Conservation (phyloP, 1,140 invertebrate genomes). For the Eupeodes corollae region DNA sequence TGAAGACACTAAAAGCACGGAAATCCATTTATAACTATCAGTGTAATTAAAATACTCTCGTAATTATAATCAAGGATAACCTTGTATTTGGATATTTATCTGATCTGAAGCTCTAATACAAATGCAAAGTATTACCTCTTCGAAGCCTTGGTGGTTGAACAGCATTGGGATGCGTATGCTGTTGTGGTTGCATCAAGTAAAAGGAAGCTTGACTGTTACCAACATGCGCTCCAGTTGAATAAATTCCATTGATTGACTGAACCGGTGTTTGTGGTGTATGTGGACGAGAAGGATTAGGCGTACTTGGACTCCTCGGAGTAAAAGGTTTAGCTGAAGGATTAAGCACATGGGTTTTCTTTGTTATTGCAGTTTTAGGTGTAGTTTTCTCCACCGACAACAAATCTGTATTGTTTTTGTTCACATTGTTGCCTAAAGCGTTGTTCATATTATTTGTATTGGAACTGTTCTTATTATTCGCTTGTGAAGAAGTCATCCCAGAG, state of each 20-base stretch:
- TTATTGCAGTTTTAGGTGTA: conserved; percentile 40
- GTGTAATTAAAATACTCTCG: too few species aligned
- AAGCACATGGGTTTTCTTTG: conserved; percentile 35
- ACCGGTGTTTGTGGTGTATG: conserved; percentile 76
- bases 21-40: not conserved
- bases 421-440: conserved; percentile 6
- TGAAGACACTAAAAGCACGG: not conserved
- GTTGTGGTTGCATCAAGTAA: conserved; percentile 41
- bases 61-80: too few species aligned
- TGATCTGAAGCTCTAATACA: too few species aligned
- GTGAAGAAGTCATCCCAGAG: conserved; percentile 15
- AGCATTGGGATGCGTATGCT: conserved; percentile 40
- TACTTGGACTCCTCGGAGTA: conserved; percentile 60
- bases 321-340: conserved; percentile 80
- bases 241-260: conserved; percentile 35
- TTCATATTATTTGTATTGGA: not conserved
- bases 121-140: conserved; percentile 8
- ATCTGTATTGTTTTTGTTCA: conserved; percentile 2
- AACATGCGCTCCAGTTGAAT: conserved; percentile 22
- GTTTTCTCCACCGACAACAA: conserved; percentile 30
- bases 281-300: conserved; percentile 51
- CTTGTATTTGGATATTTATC: too few species aligned
- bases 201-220: conserved; percentile 18
- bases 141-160: conserved; percentile 25
- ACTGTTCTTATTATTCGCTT: conserved; percentile 10